Evolutionary conservation across 1,140 invertebrate species (phyloP), one percentile per base, ranked within the genome.

Genomic region (Rhopalosiphum maidis): DNA sequence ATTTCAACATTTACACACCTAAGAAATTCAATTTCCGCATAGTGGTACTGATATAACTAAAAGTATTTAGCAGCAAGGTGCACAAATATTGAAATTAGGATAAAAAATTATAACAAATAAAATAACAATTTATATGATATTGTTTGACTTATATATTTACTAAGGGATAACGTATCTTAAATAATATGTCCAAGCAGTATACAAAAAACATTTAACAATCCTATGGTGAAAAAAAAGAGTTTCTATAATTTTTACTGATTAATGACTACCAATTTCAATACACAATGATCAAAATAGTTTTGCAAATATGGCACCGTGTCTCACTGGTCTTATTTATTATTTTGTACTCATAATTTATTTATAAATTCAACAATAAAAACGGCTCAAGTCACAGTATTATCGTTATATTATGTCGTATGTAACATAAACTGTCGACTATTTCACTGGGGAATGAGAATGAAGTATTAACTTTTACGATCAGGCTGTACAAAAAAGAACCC

Each of bases 401-500:
- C 55, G 82, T 93, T 77, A 43, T 43, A 41, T 60, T 41, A 60
- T 43, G 43, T 77, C 25, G 9, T 68, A 30, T 68, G 90, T 48
- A 55, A 68, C 37, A 85, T 85, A 93, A 86, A 86, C 82, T 54
- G 51, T 37, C 91, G 11, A 37, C 3, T 37, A 43, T 48, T 25
- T 83, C 68, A n/a, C 90, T 43, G 9, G 60, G 43, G 90, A 92
- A 92, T 21, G 48, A 92, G 43, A 92, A 92, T 48, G 43, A 82
- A 68, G 43, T 54, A 92, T 92, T 92, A 83, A 82, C 77, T 48
- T 91, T 92, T 92, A 92, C n/a, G 77, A 83, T 92, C 60, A 35
- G 25, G 18, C n/a, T 18, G 41, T 5, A 90, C 54, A 90, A n/a
- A 68, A 68, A 46, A 77, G 25, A 46, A 35, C 48, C 68, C 18